Conservation (phyloP, 2,797 vertebrate species). For the Betta splendens region DNA sequence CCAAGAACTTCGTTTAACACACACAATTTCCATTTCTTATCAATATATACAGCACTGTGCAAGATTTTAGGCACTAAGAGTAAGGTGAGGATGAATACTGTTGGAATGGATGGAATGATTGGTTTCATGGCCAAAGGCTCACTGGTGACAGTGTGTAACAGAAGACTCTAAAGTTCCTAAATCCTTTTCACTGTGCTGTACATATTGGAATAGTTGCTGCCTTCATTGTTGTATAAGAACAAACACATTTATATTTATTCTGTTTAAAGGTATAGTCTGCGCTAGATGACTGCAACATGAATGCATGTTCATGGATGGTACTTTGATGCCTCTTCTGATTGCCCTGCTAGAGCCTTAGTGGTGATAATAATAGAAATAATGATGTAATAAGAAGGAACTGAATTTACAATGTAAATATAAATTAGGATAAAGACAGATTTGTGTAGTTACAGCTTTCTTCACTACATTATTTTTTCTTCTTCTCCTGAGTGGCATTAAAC, state of each 20-base stretch:
- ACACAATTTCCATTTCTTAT: background rate
- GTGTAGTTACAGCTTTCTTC: constrained; percentile 12
- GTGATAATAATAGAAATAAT: background rate
- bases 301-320: background rate
- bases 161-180: background rate
- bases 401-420: constrained; percentile 31
- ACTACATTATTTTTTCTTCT: constrained; percentile 90
- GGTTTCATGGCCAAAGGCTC: background rate
- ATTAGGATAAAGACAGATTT: constrained; percentile 26
- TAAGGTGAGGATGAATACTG: background rate
- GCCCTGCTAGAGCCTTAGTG: background rate
- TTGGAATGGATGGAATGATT: background rate
- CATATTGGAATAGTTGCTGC: background rate
- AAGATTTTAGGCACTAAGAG: background rate
- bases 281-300: too few relatives aligned
- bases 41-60: background rate
- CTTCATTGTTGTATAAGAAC: background rate
- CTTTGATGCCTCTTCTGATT: background rate
- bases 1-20: background rate
- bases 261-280: too few relatives aligned
- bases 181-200: background rate
- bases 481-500: constrained; percentile 96
- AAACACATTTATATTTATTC: background rate
- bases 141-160: too few relatives aligned
- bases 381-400: constrained; percentile 31